A percentile compares a stretch with the other conserved stretches of the same genome.
phyloP scores from a whole-genome alignment of 1,140 invertebrate species.

The Telenomus remus region DNA sequence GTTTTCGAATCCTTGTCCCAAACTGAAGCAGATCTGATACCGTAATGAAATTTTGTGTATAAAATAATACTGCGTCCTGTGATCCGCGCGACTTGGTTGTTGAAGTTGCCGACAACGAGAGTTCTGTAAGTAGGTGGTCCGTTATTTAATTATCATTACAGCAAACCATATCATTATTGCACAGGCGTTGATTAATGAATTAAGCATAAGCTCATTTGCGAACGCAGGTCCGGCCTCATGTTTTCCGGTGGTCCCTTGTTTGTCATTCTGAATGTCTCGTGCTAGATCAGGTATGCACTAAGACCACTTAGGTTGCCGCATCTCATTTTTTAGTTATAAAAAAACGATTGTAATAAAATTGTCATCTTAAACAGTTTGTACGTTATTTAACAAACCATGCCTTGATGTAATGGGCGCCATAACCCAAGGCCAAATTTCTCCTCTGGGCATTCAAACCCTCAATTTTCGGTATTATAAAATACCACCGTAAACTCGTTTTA shows the following conservation, averaged over 20 bases:
- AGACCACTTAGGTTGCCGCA: slow-evolving; percentile 31
- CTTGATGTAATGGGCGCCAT: too few relatives aligned
- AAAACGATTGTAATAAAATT: slow-evolving; percentile 53
- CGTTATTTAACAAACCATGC: slow-evolving; percentile 15
- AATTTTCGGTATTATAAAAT: not conserved
- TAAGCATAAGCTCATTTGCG: slow-evolving; percentile 57
- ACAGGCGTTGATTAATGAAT: slow-evolving; percentile 67
- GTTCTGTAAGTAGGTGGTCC: slow-evolving; percentile 30
- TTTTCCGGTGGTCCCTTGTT: slow-evolving; percentile 28
- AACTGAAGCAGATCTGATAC: too few relatives aligned
- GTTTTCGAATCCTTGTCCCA: too few relatives aligned
- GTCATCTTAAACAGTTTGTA: slow-evolving; percentile 10
- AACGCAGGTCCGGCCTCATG: slow-evolving; percentile 25
- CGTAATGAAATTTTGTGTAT: too few relatives aligned
- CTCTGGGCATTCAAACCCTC: too few relatives aligned
- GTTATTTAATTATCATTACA: slow-evolving; percentile 69
- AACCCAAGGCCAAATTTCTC: too few relatives aligned
- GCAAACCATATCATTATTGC: slow-evolving; percentile 69
- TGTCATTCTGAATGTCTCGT: slow-evolving; percentile 49
- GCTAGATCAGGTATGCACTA: slow-evolving; percentile 49
- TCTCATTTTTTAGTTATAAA: slow-evolving; percentile 47
- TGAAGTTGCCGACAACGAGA: slow-evolving; percentile 13
- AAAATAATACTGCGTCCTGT: slow-evolving; percentile 38
- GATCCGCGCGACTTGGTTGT: slow-evolving; percentile 23
- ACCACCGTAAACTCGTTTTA: too few relatives aligned